Evolutionary conservation across 2,888 invertebrate species (phyloP).

Genomic region (Cistogaster globosa): DNA sequence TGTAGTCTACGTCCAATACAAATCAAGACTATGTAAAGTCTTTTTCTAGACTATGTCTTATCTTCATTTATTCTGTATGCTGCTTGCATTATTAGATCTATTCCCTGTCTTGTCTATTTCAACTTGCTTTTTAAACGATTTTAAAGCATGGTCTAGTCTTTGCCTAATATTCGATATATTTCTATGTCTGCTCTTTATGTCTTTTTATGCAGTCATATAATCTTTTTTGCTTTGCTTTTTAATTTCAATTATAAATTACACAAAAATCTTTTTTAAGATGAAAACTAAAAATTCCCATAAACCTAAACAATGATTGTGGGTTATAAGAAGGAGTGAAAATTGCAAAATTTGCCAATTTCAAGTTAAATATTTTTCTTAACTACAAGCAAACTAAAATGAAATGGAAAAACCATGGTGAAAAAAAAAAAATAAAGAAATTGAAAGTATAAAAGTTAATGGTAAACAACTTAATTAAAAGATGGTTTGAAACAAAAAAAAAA

Average conservation of each 20-base stretch:
- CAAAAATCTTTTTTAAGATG: too few species aligned
- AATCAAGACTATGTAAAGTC: too few species aligned
- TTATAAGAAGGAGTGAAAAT: constrained; percentile 27
- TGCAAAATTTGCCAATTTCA: constrained; percentile 31
- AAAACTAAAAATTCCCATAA: constrained; percentile 35
- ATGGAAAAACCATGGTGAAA: constrained; percentile 8
- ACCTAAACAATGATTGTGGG: constrained; percentile 31
- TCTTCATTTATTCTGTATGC: too few species aligned
- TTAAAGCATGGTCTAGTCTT: too few species aligned
- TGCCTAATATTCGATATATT: too few species aligned
- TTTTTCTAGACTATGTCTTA: too few species aligned
- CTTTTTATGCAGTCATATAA: too few species aligned
- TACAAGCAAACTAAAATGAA: constrained; percentile 7
- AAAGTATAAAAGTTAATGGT: constrained; percentile 33
- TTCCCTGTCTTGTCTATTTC: too few species aligned
- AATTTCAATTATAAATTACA: background rate
- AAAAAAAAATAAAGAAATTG: constrained; percentile 14
- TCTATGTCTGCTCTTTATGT: too few species aligned
- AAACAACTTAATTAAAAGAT: constrained; percentile 52
- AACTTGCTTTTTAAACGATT: too few species aligned
- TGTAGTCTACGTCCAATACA: too few species aligned
- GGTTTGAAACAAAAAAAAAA: background rate
- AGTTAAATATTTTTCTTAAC: constrained; percentile 26
- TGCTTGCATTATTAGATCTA: too few species aligned
- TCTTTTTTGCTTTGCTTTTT: background rate